phyloP scores from a whole-genome alignment of 2,113 vertebrate genomes.

The Ictalurus punctatus region DNA sequence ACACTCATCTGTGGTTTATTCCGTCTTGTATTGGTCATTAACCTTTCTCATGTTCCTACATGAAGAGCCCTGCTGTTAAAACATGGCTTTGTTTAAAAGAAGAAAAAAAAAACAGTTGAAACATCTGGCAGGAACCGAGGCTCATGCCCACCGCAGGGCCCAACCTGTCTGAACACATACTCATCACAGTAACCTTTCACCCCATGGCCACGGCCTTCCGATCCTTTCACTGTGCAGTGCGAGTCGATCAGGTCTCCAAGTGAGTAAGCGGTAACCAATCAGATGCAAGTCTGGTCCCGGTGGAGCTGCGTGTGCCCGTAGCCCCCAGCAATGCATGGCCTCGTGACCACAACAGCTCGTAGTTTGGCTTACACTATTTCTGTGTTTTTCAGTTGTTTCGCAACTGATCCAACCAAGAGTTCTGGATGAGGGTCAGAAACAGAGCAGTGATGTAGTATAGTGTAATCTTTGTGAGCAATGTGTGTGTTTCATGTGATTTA shows the following conservation, averaged over 20 bases:
- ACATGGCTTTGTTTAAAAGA: background rate
- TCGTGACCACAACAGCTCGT: conserved; percentile 29
- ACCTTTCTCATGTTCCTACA: conserved; percentile 2
- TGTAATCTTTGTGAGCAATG: conserved; percentile 13
- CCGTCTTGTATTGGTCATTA: background rate
- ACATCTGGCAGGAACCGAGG: conserved; percentile 24
- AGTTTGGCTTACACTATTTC: background rate
- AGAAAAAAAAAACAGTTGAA: background rate
- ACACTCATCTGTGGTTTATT: background rate
- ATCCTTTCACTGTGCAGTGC: background rate
- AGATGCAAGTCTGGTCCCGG: background rate
- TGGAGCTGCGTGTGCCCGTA: conserved; percentile 10
- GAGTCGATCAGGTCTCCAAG: background rate
- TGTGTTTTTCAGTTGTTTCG: conserved; percentile 9
- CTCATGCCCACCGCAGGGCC: conserved; percentile 9
- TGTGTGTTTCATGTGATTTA: conserved; percentile 6
- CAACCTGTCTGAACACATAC: conserved; percentile 33
- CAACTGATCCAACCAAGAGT: conserved; percentile 42
- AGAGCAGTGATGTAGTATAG: conserved; percentile 10
- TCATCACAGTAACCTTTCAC: conserved; percentile 37
- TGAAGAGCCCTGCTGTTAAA: background rate
- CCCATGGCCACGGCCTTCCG: conserved; percentile 8
- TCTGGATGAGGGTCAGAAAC: conserved; percentile 30
- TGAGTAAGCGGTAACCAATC: conserved; percentile 17
- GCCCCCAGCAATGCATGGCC: background rate